These are phyloP conservation scores for Xestia xanthographa DNA, from an alignment of 2,888 invertebrate genomes.

Conservation along the genomic window DNA sequence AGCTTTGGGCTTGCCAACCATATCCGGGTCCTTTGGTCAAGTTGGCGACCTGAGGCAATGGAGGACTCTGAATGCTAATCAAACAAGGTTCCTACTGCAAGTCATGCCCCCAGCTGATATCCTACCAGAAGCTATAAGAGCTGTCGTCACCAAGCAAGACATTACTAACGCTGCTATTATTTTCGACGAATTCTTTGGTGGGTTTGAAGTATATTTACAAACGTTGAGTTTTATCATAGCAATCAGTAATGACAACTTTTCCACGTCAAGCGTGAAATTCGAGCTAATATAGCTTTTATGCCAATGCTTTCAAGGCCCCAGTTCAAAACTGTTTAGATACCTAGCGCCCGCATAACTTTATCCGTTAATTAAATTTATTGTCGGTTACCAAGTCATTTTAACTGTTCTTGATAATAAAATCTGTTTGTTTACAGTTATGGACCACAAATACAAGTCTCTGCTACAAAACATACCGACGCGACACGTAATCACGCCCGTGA, in stretches of 20 bases:
- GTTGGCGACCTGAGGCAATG: constrained; percentile 95
- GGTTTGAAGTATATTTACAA: constrained; percentile 63
- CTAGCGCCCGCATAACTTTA: constrained; percentile 58
- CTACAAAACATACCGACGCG: constrained; percentile 97
- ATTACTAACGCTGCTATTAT: constrained; percentile 98
- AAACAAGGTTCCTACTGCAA: constrained; percentile 94
- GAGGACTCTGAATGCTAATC: constrained; percentile 93
- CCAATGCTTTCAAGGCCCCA: constrained; percentile 49
- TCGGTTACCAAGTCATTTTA: constrained; percentile 52
- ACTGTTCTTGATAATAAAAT: constrained; percentile 60
- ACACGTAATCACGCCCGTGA: constrained; percentile 94
- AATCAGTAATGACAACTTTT: constrained; percentile 62
- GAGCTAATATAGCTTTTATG: constrained; percentile 44
- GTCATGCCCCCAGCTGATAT: constrained; percentile 96
- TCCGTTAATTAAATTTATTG: constrained; percentile 52
- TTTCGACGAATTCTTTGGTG: constrained; percentile 96
- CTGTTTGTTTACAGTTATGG: constrained; percentile 93
- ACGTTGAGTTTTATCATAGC: constrained; percentile 51
- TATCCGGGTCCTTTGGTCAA: constrained; percentile 96
- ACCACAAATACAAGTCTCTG: constrained; percentile 97
- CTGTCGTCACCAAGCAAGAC: constrained; percentile 95
- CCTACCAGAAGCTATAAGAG: constrained; percentile 95
- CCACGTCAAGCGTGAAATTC: constrained; percentile 56
- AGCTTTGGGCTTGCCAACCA: constrained; percentile 95
- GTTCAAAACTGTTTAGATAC: constrained; percentile 56